Percentiles rank a stretch among this genome's conserved stretches.
Evolutionary conservation across 1,140 invertebrate genomes (phyloP).

Genomic region (Linepithema humile): DNA sequence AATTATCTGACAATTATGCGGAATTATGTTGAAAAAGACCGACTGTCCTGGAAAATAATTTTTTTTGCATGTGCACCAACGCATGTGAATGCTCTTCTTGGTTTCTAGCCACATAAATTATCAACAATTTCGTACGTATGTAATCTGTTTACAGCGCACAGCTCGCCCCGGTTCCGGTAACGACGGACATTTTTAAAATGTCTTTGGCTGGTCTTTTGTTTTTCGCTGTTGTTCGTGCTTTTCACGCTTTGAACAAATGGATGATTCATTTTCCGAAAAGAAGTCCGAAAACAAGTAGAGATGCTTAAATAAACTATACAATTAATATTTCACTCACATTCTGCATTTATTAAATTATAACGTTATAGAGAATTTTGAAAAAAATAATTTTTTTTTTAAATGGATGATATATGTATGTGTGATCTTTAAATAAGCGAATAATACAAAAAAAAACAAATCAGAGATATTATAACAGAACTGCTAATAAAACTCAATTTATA

Average conservation of each 20-base stretch:
- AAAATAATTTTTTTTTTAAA: not conserved
- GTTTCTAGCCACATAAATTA: constrained; percentile 53
- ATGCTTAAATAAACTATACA: not conserved
- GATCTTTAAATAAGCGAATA: not conserved
- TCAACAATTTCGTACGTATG: constrained; percentile 42
- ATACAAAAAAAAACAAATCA: not conserved
- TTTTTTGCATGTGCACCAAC: constrained; percentile 21
- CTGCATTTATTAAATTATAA: not conserved
- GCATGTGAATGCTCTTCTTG: not conserved
- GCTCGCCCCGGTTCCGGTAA: constrained; percentile 40
- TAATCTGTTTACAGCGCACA: constrained; percentile 60
- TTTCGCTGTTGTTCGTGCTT: constrained; percentile 3
- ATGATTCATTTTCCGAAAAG: not conserved
- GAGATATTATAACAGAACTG: not conserved
- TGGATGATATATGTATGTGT: not conserved
- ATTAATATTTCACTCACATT: not conserved
- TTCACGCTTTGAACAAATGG: not conserved
- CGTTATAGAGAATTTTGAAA: not conserved
- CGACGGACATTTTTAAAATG: constrained; percentile 62
- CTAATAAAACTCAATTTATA: not conserved
- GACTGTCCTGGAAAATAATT: constrained; percentile 34
- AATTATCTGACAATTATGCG: not conserved
- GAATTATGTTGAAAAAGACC: not conserved
- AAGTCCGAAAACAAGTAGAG: not conserved
- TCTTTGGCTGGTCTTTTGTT: constrained; percentile 50